Evolutionary conservation across 2,797 vertebrate species (phyloP), one percentile per base, ranked within the genome.

Genomic region (Molothrus ater): DNA sequence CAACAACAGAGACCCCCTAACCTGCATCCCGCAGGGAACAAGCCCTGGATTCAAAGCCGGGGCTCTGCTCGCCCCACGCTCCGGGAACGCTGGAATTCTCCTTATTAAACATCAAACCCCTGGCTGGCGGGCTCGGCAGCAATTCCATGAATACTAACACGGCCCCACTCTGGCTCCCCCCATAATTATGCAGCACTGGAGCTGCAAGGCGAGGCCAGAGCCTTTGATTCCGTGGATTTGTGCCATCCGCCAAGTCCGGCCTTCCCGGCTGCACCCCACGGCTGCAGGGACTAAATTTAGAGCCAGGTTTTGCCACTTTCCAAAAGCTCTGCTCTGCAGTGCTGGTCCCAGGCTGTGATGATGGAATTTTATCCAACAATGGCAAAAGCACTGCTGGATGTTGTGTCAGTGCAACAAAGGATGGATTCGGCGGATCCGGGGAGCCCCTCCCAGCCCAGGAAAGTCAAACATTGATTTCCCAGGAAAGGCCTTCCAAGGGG

Each of bases 271-370:
- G 91, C 91, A n/a, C 73, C 95, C 92, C 60, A 20, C 3, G 6
- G 92, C 63, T 29, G 50, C 36, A 0, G 88, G 71, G 40, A n/a
- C 74, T 94, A 80, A 85, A 94, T 93, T 91, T 91, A 89, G 94
- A 96, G 74, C 25, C 86, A 21, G 92, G 89, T 89, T 94, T 81
- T 91, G 89, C 72, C 64, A 31, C 71, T 79, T 93, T 3, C 59
- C 63, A 7, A 81, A 90, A 86, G 92, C 65, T 9, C 1, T 16
- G 43, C 70, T 60, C 50, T 3, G 7, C 89, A 60, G 92, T 3
- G 26, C 24, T 2, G 17, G 66, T 43, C 70, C 88, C 3, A 9
- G 85, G 88, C 89, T 40, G 50, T 3, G 80, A 31, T 66, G 65
- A 36, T 9, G 43, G 63, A 6, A 78, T 88, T 90, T n/a, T 13